Base-by-base conservation (phyloP, 2,888 invertebrate species). In the Rhingia rostrata region DNA sequence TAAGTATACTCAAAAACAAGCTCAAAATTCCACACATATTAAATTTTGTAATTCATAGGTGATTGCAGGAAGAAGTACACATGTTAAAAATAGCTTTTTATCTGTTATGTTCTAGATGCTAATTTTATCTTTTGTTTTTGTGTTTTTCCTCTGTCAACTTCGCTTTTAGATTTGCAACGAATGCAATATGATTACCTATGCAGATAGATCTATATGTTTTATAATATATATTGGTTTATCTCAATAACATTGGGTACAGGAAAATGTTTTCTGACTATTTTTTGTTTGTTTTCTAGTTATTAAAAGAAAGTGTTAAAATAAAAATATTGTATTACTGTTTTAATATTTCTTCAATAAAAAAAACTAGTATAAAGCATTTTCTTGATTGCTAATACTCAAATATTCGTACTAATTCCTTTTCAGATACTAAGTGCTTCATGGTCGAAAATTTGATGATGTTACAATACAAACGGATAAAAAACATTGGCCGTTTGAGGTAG, bases 351-450 rank as follows among this genome's bases (percentile, higher is more conserved):
- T 43, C 22, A 47, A 10, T 33, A 49, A 56, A 64, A 12, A 69
- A 35, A 37, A n/a, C 45, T 32, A 47, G 30, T 30, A 10, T 14
- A 73, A 63, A 30, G 35, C 30, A 9, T 45, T n/a, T 6, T 35
- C 9, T 6, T 32, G 35, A 35, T 43, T 33, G 54, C 47, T 32
- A n/a, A 47, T 39, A 45, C 22, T 45, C 22, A 56, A 53, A 74
- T 22, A 32, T 22, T 39, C 35, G 12, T 10, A 61, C 9, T 49
- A 12, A 70, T 77, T 66, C 56, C 77, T 58, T 90, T 90, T 32
- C 88, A 91, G 99, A 99, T 94, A 98, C 97, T 88, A 96, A 99
- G n/a, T n/a, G n/a, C n/a, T n/a, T n/a, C n/a, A n/a, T 92, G 98
- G 98, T 80, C 95, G 98, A 88, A 95, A 96, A 88, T 98, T 95